Percentiles rank a stretch among this genome's conserved stretches.
phyloP scores from a whole-genome alignment of 2,797 vertebrate species.

The Oreochromis grahami region DNA sequence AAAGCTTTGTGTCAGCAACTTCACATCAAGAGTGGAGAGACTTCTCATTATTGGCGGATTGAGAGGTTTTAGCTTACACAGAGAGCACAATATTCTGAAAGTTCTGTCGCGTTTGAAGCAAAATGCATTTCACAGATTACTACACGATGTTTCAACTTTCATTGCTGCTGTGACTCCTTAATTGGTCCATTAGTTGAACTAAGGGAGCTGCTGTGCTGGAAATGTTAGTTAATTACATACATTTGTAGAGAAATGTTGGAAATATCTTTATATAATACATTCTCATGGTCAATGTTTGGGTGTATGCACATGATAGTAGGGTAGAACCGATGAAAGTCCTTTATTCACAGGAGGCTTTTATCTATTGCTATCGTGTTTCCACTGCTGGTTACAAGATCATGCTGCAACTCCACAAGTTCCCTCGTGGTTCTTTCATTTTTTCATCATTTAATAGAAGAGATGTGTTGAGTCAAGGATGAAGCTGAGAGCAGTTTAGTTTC shows the following conservation, averaged over 20 bases:
- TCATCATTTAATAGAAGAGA: neutral
- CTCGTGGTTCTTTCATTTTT: neutral
- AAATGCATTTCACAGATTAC: constrained; percentile 41
- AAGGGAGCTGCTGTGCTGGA: neutral
- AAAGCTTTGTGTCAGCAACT: constrained; percentile 74
- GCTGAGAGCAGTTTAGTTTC: neutral
- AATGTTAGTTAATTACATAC: neutral
- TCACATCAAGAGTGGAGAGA: constrained; percentile 51
- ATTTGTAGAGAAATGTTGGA: neutral
- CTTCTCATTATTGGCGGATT: constrained; percentile 68
- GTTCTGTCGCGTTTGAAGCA: constrained; percentile 30
- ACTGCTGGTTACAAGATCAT: neutral
- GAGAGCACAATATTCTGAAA: constrained; percentile 25
- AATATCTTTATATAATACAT: neutral
- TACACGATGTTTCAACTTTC: neutral
- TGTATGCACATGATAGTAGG: no score
- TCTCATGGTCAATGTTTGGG: neutral
- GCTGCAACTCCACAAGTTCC: neutral
- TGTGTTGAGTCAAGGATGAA: neutral
- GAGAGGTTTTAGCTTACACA: constrained; percentile 58
- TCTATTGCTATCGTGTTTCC: neutral
- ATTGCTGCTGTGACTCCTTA: neutral
- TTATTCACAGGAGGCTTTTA: neutral
- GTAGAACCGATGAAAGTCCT: neutral
- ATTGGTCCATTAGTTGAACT: constrained; percentile 19